Conservation (phyloP, 2,113 vertebrate species). For the Marcusenius ussheri region DNA sequence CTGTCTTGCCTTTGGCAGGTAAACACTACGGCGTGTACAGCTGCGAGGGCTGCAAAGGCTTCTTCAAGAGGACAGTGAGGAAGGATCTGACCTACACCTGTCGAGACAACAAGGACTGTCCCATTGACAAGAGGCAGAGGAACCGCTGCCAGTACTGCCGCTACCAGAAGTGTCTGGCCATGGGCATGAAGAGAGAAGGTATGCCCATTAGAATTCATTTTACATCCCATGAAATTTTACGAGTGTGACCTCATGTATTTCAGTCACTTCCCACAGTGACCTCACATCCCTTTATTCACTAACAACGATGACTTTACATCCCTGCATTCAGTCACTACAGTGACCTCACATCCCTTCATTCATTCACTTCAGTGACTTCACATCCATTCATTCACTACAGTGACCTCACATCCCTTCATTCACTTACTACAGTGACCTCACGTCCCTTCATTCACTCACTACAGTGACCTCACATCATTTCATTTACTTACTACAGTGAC, state of each 20-base stretch:
- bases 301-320: background rate
- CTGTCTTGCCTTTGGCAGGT: slow-evolving; percentile 49
- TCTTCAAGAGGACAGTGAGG: slow-evolving; percentile 94
- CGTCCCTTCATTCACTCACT: background rate
- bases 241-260: background rate
- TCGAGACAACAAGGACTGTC: slow-evolving; percentile 92
- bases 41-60: slow-evolving; percentile 97
- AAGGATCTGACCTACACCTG: slow-evolving; percentile 97
- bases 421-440: background rate
- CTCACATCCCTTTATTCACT: background rate
- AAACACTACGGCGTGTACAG: slow-evolving; percentile 99
- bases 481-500: background rate
- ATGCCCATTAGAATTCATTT: slow-evolving; percentile 40
- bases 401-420: background rate
- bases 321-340: background rate
- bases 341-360: background rate
- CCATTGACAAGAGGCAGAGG: slow-evolving; percentile 96
- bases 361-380: background rate
- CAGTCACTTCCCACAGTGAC: background rate
- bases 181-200: slow-evolving; percentile 99
- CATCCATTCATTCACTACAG: background rate
- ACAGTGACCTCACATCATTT: background rate
- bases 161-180: slow-evolving; percentile 98
- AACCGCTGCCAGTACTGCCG: slow-evolving; percentile 99
- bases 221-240: background rate